Percentiles rank a stretch among this genome's conserved stretches.
These are phyloP conservation scores for Rhagophthalmus giganteus DNA, from an alignment of 2,888 invertebrate genomes.

Conservation along the genomic window DNA sequence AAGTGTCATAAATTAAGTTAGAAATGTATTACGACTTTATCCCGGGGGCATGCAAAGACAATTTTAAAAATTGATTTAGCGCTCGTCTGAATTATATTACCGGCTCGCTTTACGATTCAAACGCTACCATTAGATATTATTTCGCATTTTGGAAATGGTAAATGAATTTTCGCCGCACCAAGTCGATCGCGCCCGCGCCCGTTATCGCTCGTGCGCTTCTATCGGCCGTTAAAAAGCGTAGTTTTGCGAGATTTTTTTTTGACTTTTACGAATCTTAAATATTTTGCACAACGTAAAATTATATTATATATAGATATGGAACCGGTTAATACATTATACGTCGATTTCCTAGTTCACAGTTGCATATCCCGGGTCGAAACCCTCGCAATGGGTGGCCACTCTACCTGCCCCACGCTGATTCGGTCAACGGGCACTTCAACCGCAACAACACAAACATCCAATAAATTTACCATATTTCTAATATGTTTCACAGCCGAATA, in stretches of 20 bases:
- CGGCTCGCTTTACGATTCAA: not conserved
- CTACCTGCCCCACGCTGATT: constrained; percentile 35
- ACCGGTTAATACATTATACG: constrained; percentile 17
- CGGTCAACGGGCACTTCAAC: constrained; percentile 32
- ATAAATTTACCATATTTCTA: constrained; percentile 30
- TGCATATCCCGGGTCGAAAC: constrained; percentile 33
- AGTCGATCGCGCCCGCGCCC: too few relatives aligned
- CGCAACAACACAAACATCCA: constrained; percentile 31
- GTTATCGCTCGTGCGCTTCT: too few relatives aligned
- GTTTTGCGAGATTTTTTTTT: too few relatives aligned
- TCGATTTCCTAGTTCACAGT: constrained; percentile 29
- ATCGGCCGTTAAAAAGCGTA: too few relatives aligned
- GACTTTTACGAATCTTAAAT: not conserved
- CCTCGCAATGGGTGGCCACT: constrained; percentile 35
- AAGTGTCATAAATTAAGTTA: not conserved
- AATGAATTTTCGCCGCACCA: too few relatives aligned
- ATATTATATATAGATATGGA: constrained; percentile 5
- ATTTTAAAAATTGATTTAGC: not conserved
- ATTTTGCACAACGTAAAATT: constrained; percentile 9
- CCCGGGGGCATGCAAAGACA: not conserved
- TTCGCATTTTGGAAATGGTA: too few relatives aligned
- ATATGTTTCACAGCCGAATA: constrained; percentile 22
- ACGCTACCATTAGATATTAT: too few relatives aligned
- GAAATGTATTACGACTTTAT: not conserved
- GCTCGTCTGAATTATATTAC: not conserved